Conservation (phyloP, 2,113 vertebrate genomes). For the Ochotona princeps region DNA sequence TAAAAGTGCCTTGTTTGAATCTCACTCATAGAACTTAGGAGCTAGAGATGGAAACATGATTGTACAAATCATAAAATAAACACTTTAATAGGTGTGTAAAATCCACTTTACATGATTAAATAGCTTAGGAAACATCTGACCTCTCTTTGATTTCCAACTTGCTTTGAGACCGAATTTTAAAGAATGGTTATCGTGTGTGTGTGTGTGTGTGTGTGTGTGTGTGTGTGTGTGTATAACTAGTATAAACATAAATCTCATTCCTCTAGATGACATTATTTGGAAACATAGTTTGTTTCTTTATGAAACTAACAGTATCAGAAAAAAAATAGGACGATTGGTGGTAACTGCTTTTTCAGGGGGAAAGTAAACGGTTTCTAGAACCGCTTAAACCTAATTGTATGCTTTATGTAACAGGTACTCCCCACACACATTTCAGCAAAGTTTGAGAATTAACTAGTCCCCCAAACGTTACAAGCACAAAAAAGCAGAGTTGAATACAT, state of each 20-base stretch:
- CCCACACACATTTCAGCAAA: too few relatives aligned
- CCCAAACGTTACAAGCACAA: too few relatives aligned
- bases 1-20: conserved; percentile 12
- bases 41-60: conserved; percentile 27
- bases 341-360: not conserved
- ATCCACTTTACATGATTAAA: not conserved
- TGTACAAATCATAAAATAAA: not conserved
- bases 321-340: not conserved
- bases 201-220: too few relatives aligned
- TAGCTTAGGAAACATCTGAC: not conserved
- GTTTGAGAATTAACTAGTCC: too few relatives aligned
- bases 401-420: too few relatives aligned
- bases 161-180: conserved; percentile 34
- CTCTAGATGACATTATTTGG: not conserved
- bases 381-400: too few relatives aligned
- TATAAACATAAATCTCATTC: not conserved
- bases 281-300: not conserved
- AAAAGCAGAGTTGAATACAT: too few relatives aligned
- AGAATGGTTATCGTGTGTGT: not conserved
- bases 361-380: too few relatives aligned
- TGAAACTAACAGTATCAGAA: not conserved
- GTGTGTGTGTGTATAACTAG: not conserved
- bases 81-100: conserved; percentile 12
- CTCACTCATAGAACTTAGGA: conserved; percentile 23
- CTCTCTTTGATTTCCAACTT: conserved; percentile 32